phyloP scores from a whole-genome alignment of 2,888 invertebrate genomes.

The Drosophila setosimentum region DNA sequence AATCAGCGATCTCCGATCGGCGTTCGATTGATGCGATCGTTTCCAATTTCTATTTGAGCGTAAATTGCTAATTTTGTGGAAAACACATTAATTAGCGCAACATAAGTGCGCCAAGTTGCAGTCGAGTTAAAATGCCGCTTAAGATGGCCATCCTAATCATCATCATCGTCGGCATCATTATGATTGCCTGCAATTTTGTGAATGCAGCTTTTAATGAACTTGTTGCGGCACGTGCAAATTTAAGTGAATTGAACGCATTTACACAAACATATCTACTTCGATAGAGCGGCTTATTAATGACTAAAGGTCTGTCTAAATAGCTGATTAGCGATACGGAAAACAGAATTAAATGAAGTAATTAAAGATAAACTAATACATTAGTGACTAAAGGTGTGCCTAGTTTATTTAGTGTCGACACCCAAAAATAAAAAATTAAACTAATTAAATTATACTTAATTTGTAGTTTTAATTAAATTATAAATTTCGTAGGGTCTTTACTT shows the following conservation, averaged over 20 bases:
- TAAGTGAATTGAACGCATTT: background rate
- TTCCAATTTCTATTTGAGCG: slow-evolving; percentile 74
- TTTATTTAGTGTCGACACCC: background rate
- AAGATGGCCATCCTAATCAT: slow-evolving; percentile 26
- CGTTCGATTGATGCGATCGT: slow-evolving; percentile 35
- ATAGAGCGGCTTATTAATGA: slow-evolving; percentile 18
- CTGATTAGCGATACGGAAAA: background rate
- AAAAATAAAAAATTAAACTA: background rate
- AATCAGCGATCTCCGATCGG: slow-evolving; percentile 13
- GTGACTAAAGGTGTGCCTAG: background rate
- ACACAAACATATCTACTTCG: background rate
- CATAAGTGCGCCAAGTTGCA: slow-evolving; percentile 55
- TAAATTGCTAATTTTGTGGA: slow-evolving; percentile 80
- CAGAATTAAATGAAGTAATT: background rate
- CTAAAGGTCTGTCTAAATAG: background rate
- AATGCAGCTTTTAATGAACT: slow-evolving; percentile 47
- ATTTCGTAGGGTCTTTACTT: background rate
- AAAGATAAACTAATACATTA: background rate
- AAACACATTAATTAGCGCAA: slow-evolving; percentile 80
- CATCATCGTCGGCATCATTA: slow-evolving; percentile 36
- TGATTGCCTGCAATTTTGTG: slow-evolving; percentile 47
- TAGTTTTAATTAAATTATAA: background rate
- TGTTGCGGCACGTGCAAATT: slow-evolving; percentile 39
- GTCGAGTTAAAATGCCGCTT: slow-evolving; percentile 34
- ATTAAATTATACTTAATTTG: background rate